Percentiles rank a stretch among this genome's conserved stretches.
Conservation (phyloP, 2,888 invertebrate genomes). For the Heliconius ismenius region DNA sequence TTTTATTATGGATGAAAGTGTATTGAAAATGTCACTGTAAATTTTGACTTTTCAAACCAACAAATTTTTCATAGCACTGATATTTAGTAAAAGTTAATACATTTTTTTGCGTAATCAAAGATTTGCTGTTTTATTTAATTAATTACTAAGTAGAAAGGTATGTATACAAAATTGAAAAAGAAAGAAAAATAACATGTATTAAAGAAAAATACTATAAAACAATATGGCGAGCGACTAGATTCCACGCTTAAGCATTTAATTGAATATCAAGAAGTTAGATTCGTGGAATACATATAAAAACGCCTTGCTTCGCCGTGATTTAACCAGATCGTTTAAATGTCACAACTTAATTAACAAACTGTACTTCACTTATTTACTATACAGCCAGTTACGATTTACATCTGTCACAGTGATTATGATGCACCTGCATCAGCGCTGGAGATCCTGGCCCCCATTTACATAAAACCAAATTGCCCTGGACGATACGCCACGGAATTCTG, state of each 20-base stretch:
- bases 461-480: slow-evolving; percentile 74
- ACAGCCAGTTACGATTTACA: slow-evolving; percentile 49
- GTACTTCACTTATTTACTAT: slow-evolving; percentile 18
- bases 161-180: background rate
- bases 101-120: no score
- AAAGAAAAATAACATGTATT: background rate
- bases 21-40: background rate
- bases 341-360: slow-evolving; percentile 26
- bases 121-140: no score
- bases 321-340: slow-evolving; percentile 21
- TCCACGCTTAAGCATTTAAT: slow-evolving; percentile 9
- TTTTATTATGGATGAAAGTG: background rate
- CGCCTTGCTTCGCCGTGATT: slow-evolving; percentile 5
- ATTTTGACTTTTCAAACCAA: background rate
- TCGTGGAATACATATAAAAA: slow-evolving; percentile 23
- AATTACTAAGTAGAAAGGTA: background rate
- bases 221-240: background rate
- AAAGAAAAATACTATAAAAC: background rate
- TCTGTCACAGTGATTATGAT: slow-evolving; percentile 70
- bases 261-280: slow-evolving; percentile 13
- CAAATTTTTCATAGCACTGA: no score
- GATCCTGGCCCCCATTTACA: slow-evolving; percentile 65
- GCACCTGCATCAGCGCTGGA: slow-evolving; percentile 53
- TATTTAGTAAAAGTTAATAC: no score
- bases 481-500: slow-evolving; percentile 76